Percentiles rank a stretch among this genome's conserved stretches.
phyloP scores from a whole-genome alignment of 2,797 vertebrate species.

The Spinus olivaceus region DNA sequence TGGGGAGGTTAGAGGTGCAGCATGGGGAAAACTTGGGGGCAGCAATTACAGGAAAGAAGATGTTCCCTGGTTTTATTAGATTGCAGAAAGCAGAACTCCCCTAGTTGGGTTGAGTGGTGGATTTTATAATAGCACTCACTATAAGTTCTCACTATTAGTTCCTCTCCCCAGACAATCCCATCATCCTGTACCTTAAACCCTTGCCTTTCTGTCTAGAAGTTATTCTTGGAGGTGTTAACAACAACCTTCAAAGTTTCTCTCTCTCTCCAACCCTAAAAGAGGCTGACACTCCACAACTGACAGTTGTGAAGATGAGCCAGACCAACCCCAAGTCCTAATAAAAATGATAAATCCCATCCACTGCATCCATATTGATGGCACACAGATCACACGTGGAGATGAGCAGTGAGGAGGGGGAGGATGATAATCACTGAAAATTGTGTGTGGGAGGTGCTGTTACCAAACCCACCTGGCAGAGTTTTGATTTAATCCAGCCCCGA shows the following conservation, averaged over 20 bases:
- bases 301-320: neutral
- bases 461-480: neutral
- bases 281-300: neutral
- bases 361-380: rapidly evolving
- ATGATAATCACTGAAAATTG: neutral
- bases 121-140: neutral
- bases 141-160: neutral
- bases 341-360: neutral
- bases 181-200: neutral
- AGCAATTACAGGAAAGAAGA: neutral
- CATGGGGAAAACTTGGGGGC: neutral
- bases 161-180: neutral
- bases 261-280: neutral
- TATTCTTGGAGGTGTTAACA: neutral
- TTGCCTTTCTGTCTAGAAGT: neutral
- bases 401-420: neutral
- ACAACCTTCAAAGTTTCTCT: neutral
- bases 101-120: neutral
- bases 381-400: neutral
- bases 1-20: neutral
- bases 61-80: neutral
- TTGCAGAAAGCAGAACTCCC: neutral
- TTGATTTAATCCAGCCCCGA: neutral
- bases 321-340: neutral
- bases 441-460: neutral